These are phyloP conservation scores for Dicyrtomina minuta DNA, from an alignment of 2,888 invertebrate genomes.

Conservation along the genomic window DNA sequence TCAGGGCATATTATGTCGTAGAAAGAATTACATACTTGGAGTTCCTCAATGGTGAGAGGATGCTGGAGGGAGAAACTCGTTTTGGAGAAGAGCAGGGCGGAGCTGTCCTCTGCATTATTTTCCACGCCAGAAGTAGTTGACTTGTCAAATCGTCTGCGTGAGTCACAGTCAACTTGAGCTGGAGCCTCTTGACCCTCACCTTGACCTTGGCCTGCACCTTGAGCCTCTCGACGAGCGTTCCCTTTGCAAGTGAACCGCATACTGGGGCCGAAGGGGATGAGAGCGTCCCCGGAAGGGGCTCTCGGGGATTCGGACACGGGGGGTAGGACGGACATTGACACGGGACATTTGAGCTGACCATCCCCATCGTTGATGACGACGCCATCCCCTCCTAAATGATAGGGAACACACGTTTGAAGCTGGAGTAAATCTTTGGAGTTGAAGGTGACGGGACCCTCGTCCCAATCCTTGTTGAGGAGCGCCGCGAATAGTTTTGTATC, in stretches of 20 bases:
- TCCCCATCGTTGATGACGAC: slow-evolving; percentile 1
- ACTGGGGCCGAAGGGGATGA: not conserved
- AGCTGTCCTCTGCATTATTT: not conserved
- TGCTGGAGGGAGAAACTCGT: no score
- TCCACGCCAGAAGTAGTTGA: no score
- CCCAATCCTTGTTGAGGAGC: no score
- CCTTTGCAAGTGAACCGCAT: no score
- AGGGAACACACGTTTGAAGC: slow-evolving; percentile 14
- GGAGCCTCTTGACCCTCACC: not conserved
- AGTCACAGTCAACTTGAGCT: no score
- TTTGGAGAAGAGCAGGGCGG: not conserved
- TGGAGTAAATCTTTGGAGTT: no score
- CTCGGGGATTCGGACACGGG: not conserved
- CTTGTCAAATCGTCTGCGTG: no score
- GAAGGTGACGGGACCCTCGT: no score
- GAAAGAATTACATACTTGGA: not conserved
- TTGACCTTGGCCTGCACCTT: not conserved
- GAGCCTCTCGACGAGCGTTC: no score
- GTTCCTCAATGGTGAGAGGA: slow-evolving; percentile 6
- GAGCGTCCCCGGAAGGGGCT: slow-evolving; percentile 12
- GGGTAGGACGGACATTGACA: not conserved
- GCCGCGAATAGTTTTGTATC: no score
- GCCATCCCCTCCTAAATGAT: slow-evolving; percentile 2
- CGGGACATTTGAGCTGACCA: not conserved
- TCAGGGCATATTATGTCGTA: not conserved